Percentiles rank a stretch among this genome's conserved stretches.
Conservation (phyloP, 2,113 vertebrate species). For the Hippocampus abdominalis region DNA sequence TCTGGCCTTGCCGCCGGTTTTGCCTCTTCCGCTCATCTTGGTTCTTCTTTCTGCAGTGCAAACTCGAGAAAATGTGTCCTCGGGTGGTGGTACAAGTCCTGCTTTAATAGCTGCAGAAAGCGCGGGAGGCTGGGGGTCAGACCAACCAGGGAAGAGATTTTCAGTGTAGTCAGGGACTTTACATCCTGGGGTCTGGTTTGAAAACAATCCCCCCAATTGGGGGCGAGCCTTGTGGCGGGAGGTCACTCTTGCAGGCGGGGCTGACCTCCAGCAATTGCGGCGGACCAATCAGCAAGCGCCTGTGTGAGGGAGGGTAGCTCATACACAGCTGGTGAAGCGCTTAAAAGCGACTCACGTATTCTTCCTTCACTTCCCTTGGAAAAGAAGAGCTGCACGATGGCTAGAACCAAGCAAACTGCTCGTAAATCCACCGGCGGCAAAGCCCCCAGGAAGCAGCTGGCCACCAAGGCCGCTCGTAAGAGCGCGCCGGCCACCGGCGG, state of each 20-base stretch:
- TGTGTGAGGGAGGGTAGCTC: background rate
- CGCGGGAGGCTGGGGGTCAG: background rate
- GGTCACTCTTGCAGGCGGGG: background rate
- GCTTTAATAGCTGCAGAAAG: background rate
- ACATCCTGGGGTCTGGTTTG: background rate
- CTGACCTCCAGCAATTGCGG: background rate
- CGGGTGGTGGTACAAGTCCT: background rate
- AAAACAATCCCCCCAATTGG: background rate
- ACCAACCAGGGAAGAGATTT: background rate
- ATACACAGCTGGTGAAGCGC: background rate
- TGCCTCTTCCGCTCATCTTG: background rate
- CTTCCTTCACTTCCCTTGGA: no score
- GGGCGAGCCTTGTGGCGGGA: background rate
- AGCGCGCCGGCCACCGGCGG: conserved; percentile 56
- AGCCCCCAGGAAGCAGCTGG: conserved; percentile 52
- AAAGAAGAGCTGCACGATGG: conserved; percentile 13
- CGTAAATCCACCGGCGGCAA: conserved; percentile 49
- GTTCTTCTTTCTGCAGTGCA: background rate
- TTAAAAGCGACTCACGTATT: background rate
- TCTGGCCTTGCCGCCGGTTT: background rate
- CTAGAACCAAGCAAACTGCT: conserved; percentile 49
- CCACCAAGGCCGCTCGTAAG: conserved; percentile 51
- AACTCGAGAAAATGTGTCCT: background rate
- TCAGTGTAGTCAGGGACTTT: background rate
- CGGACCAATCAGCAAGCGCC: background rate